Conservation (phyloP, 2,888 invertebrate genomes). For the Masnerella sp. region DNA sequence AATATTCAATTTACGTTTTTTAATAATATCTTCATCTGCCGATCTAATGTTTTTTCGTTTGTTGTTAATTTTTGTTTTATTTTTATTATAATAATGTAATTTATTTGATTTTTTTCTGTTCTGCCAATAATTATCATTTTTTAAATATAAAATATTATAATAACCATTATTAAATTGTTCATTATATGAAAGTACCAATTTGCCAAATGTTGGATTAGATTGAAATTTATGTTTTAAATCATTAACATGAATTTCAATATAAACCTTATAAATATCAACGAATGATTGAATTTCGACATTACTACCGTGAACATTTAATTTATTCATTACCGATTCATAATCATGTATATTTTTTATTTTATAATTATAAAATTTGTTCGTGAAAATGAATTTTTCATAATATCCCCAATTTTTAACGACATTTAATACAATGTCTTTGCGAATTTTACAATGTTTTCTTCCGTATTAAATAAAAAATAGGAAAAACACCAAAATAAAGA, state of each 20-base stretch:
- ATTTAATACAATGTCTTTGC: background rate
- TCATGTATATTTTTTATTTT: background rate
- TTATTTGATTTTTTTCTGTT: background rate
- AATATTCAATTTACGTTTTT: background rate
- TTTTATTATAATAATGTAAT: background rate
- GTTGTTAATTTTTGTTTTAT: background rate
- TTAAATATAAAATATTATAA: conserved; percentile 1
- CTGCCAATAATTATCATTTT: background rate
- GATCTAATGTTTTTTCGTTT: background rate
- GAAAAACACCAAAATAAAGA: background rate
- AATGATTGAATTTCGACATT: conserved; percentile 6
- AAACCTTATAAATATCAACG: background rate
- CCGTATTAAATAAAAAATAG: background rate
- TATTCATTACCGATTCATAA: background rate
- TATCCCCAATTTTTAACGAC: background rate
- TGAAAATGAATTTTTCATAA: conserved; percentile 1
- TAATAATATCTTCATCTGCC: background rate
- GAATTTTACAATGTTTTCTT: background rate
- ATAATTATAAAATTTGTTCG: background rate
- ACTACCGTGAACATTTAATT: background rate
- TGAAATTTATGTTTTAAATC: background rate
- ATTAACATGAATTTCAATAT: background rate
- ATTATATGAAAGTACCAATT: conserved; percentile 1
- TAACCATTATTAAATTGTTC: background rate
- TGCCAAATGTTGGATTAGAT: background rate